Percentiles rank a stretch among this genome's conserved stretches.
phyloP scores from a whole-genome alignment of 2,888 invertebrate species.

The Danaus chrysippus region DNA sequence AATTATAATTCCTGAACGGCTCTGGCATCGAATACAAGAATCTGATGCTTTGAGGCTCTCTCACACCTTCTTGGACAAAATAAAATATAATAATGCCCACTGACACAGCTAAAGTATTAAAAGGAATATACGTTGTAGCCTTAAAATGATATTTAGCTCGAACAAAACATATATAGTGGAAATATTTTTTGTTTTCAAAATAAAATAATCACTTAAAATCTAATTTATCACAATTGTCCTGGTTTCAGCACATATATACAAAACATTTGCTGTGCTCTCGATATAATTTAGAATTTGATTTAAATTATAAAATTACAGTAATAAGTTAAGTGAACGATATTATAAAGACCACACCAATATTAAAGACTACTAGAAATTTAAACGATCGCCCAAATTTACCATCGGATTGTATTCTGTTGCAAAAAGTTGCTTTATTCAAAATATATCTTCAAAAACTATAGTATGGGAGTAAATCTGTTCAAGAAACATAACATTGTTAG shows the following conservation, averaged over 20 bases:
- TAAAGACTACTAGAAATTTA: conserved; percentile 71
- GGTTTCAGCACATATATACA: conserved; percentile 71
- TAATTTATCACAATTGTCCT: conserved; percentile 77
- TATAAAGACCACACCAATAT: conserved; percentile 76
- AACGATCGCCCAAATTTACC: conserved; percentile 67
- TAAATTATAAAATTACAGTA: conserved; percentile 62
- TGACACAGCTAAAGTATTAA: conserved; percentile 40
- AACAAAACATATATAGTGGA: conserved; percentile 23
- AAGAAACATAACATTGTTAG: conserved; percentile 21
- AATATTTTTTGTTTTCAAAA: conserved; percentile 24
- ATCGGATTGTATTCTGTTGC: conserved; percentile 19
- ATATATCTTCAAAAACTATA: conserved; percentile 28
- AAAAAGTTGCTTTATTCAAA: conserved; percentile 27
- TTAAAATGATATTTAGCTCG: conserved; percentile 18
- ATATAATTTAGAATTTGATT: conserved; percentile 65
- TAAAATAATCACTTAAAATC: conserved; percentile 56
- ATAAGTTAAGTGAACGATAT: conserved; percentile 66
- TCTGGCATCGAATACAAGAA: conserved; percentile 31
- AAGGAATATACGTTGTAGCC: conserved; percentile 8
- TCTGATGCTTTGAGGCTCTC: conserved; percentile 30
- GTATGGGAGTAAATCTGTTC: conserved; percentile 24
- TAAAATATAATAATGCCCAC: conserved; percentile 60
- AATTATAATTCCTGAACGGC: conserved; percentile 35
- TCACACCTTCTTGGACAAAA: conserved; percentile 31
- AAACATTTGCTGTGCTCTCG: conserved; percentile 65